Evolutionary conservation across 2,888 invertebrate genomes (phyloP).

Genomic region (Idaea dimidiata): DNA sequence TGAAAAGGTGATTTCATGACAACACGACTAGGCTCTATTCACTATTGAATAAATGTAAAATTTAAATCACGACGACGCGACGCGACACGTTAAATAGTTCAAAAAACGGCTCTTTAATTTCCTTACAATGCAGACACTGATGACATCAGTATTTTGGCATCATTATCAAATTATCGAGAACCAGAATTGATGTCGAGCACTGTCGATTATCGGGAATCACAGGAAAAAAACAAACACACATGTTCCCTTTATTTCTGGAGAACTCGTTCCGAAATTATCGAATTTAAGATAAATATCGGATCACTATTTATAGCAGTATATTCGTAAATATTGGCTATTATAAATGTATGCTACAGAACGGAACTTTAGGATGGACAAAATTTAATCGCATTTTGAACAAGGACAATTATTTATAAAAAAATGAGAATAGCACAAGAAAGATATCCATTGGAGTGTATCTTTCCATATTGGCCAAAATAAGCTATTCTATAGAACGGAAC

Average conservation of each 20-base stretch:
- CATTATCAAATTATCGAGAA: not conserved
- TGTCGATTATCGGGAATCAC: not conserved
- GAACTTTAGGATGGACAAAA: not conserved
- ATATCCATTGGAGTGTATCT: too few relatives aligned
- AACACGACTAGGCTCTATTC: not conserved
- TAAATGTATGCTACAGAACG: not conserved
- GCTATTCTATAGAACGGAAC: not conserved
- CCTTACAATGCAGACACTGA: not conserved
- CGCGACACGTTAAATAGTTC: too few relatives aligned
- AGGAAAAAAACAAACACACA: too few relatives aligned
- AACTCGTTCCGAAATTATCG: too few relatives aligned
- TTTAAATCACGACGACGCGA: not conserved
- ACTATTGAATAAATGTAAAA: not conserved
- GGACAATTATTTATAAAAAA: not conserved
- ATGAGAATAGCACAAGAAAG: not conserved
- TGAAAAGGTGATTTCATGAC: conserved; percentile 8
- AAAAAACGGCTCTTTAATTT: not conserved
- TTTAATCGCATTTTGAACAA: not conserved
- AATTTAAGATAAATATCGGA: too few relatives aligned
- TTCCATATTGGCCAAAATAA: too few relatives aligned
- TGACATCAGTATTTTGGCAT: conserved; percentile 2
- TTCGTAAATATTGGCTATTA: not conserved
- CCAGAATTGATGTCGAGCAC: not conserved
- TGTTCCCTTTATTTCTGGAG: too few relatives aligned
- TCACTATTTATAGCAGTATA: too few relatives aligned